A percentile compares a stretch with the other conserved stretches of the same genome.
Evolutionary conservation across 2,113 vertebrate genomes (phyloP).

Genomic region (Scalopus aquaticus): DNA sequence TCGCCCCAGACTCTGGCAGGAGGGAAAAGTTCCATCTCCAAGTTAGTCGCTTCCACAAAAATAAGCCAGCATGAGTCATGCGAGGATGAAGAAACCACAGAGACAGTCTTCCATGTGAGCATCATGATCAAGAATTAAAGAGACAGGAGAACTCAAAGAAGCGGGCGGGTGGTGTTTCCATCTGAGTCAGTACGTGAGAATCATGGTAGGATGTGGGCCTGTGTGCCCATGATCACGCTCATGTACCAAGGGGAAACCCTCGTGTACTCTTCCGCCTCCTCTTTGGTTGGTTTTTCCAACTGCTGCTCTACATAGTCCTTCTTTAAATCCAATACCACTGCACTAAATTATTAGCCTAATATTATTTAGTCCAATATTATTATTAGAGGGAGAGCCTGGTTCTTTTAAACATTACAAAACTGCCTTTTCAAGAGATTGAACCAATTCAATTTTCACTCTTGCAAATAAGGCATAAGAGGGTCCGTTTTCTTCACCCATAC

Average conservation of each 20-base stretch:
- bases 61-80: conserved; percentile 68
- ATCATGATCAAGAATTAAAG: neutral
- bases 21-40: conserved; percentile 20
- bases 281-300: neutral
- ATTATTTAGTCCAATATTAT: neutral
- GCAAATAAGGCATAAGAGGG: neutral
- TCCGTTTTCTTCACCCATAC: neutral
- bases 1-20: conserved; percentile 39
- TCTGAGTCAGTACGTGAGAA: neutral
- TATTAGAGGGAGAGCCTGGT: neutral
- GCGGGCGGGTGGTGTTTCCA: neutral
- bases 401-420: neutral
- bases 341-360: too few relatives aligned
- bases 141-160: neutral
- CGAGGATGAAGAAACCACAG: conserved; percentile 34
- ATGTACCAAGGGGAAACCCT: neutral
- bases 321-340: too few relatives aligned
- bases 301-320: neutral
- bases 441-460: neutral
- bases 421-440: neutral
- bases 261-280: neutral
- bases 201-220: neutral
- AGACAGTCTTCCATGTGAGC: conserved; percentile 6
- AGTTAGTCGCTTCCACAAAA: conserved; percentile 53
- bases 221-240: neutral